Base-by-base conservation (phyloP, 2,113 vertebrate species). In the Aramus guarauna region DNA sequence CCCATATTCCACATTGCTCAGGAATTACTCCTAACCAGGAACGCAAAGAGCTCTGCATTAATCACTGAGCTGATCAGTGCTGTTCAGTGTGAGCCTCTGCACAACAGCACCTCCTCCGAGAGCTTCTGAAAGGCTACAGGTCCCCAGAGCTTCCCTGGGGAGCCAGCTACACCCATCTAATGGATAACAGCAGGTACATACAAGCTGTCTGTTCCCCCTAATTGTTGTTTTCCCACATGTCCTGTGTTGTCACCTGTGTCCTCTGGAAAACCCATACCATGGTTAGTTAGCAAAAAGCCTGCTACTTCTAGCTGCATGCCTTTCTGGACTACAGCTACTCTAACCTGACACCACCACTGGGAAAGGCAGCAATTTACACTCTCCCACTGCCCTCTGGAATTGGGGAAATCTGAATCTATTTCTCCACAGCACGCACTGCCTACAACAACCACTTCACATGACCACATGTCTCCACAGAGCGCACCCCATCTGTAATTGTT, bases 191-290 rank as follows among this genome's bases (percentile, higher is more conserved):
- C 37, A 79, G 64, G 29, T 14, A 63, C 20, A 12, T 5, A 41
- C 9, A 41, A 67, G 72, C 12, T 62, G 24, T 26, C 29, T 74
- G 37, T 7, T 88, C 68, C 41, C 22, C 29, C 27, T 56, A 26
- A 48, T 69, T 3, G 5, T 32, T 26, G 4, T 23, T 59, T 50
- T 36, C 78, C 50, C 27, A n/a, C 27, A 39, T 53, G 45, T 41
- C 55, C 17, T 0, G 0, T 62, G 27, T 56, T 58, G 45, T 62
- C n/a, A 45, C 12, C 53, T 7, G 2, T 14, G 6, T 58, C 73
- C 34, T 60, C 77, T 72, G 77, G 69, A 90, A 73, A 90, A 29
- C 30, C 5, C 4, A 1, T 36, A 26, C 12, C 3, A 1, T 2
- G 12, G 43, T 60, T 48, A 53, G 74, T 59, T 60, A 77, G n/a